Percentiles rank a stretch among this genome's conserved stretches.
Evolutionary conservation across 2,888 invertebrate species (phyloP).

Genomic region (Bursaphelenchus okinawaensis): DNA sequence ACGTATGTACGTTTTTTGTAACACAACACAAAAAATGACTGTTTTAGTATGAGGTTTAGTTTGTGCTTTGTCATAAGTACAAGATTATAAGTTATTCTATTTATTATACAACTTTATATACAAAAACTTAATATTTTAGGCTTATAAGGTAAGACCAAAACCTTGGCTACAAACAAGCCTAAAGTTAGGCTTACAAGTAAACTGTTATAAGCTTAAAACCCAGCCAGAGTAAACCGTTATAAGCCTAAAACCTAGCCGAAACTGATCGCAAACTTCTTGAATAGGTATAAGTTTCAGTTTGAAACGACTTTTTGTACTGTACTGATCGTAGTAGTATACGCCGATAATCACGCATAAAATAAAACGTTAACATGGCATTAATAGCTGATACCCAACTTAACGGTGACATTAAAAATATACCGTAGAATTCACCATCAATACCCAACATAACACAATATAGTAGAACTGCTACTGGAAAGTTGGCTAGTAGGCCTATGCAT

Average conservation of each 20-base stretch:
- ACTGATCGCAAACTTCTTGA: not conserved
- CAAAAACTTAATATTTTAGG: too few species aligned
- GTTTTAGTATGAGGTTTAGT: too few species aligned
- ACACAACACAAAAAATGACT: too few species aligned
- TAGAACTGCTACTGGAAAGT: not conserved
- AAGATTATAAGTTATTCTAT: too few species aligned
- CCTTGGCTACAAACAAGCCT: too few species aligned
- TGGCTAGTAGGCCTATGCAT: not conserved
- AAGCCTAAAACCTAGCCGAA: not conserved
- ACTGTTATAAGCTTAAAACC: too few species aligned
- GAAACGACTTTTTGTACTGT: not conserved
- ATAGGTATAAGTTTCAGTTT: not conserved
- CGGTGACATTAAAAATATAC: not conserved
- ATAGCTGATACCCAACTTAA: not conserved
- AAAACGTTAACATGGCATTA: not conserved
- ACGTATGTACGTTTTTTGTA: too few species aligned
- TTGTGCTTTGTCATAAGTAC: too few species aligned
- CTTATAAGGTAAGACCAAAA: too few species aligned
- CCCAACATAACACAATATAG: not conserved
- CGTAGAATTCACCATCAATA: not conserved
- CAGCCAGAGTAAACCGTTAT: too few species aligned
- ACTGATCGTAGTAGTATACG: not conserved
- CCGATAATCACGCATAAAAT: not conserved
- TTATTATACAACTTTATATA: too few species aligned
- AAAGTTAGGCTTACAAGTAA: too few species aligned